Evolutionary conservation across 2,888 invertebrate species (phyloP), one percentile per base, ranked within the genome.

Genomic region (Rhingia campestris): DNA sequence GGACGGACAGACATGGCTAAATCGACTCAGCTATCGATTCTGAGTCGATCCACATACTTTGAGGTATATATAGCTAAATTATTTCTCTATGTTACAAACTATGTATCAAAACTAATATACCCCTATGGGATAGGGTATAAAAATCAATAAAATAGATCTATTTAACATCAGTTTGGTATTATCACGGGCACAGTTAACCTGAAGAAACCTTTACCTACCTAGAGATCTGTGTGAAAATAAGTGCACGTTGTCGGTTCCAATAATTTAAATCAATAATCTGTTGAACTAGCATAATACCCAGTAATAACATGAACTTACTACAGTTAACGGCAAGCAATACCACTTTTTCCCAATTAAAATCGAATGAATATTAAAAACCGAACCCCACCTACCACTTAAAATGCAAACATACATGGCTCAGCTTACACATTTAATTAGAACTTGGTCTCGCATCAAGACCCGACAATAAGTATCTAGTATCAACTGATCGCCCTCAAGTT

Each of bases 331-430:
- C 22, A 22, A 22, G 22, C 32, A 12, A 58, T 49, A 73, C 66
- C 66, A 81, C 35, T 56, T 66, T 75, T 77, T 77, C 67, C 56
- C 63, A 73, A 73, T 79, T 79, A 79, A 74, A 69, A 73, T 53
- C 53, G 7, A 69, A 82, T 79, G 73, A 56, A 74, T 77, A 82
- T 82, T 67, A 81, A 73, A 73, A 56, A 12, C 49, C 37, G 22
- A 35, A 56, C 63, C 80, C 54, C 63, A 74, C 82, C 82, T 64
- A 69, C 72, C 61, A 79, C 47, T 82, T 69, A 69, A 63, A 32
- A 73, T 74, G 33, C 81, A 66, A 64, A 59, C 9, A 37, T 41
- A 72, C 47, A 72, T 72, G 12, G 6, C 6, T 7, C 39, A 3
- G 7, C 37, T 12, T 33, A 59, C 14, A 35, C 53, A 39, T 53